Conservation (phyloP, 2,888 invertebrate species). For the Sylvicola cinctus region DNA sequence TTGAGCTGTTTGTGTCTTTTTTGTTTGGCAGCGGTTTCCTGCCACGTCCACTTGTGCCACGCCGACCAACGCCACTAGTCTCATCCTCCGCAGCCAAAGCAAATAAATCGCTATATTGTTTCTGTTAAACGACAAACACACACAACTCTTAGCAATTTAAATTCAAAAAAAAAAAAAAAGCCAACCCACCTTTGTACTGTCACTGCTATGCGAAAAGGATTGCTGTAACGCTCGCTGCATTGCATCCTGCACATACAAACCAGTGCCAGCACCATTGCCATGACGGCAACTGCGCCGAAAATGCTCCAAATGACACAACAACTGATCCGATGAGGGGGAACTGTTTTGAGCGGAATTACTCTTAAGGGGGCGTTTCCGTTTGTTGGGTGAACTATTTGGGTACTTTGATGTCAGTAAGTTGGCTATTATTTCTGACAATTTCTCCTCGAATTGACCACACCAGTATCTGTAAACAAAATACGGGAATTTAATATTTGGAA, state of each 20-base stretch:
- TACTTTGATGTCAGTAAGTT: conserved; percentile 61
- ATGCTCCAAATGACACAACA: conserved; percentile 82
- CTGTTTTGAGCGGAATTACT: conserved; percentile 47
- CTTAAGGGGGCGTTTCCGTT: conserved; percentile 65
- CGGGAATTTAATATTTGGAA: background rate
- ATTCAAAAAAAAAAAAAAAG: conserved; percentile 6
- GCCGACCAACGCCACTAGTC: conserved; percentile 36
- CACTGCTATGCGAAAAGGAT: conserved; percentile 71
- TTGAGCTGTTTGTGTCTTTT: conserved; percentile 27
- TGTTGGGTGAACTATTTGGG: conserved; percentile 75
- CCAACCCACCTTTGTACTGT: conserved; percentile 47
- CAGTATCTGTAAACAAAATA: conserved; percentile 38
- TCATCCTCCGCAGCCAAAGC: conserved; percentile 81
- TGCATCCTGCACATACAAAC: conserved; percentile 69
- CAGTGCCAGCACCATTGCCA: conserved; percentile 35
- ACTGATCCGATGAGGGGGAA: conserved; percentile 62
- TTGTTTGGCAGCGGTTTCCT: conserved; percentile 34
- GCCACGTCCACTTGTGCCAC: conserved; percentile 38
- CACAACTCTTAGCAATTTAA: background rate
- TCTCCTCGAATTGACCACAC: conserved; percentile 84
- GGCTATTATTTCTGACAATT: conserved; percentile 61
- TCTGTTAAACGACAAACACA: conserved; percentile 26
- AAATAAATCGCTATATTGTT: conserved; percentile 78
- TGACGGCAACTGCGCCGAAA: conserved; percentile 50
- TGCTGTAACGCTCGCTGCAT: conserved; percentile 83